Conservation (phyloP, 2,797 vertebrate species). For the Anguilla megastoma region DNA sequence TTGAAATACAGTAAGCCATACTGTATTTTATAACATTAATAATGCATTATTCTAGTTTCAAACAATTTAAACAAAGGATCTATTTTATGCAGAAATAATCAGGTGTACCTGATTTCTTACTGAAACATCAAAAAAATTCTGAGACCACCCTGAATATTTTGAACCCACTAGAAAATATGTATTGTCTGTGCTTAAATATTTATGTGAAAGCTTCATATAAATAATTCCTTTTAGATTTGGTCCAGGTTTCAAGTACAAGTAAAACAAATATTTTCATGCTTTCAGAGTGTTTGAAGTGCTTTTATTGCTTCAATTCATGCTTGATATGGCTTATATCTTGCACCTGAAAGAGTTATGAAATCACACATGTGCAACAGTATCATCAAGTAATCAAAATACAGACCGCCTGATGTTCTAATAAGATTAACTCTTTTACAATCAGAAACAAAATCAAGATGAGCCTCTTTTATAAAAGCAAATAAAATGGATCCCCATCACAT, state of each 20-base stretch:
- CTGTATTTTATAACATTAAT: neutral
- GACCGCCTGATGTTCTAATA: neutral
- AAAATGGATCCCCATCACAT: neutral
- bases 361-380: neutral
- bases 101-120: neutral
- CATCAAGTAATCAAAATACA: neutral
- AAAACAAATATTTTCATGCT: neutral
- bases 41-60: neutral
- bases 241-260: neutral
- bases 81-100: neutral
- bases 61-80: neutral
- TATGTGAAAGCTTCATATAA: neutral
- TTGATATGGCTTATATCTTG: neutral
- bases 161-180: neutral
- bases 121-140: neutral
- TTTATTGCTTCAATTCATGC: neutral
- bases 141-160: neutral
- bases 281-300: neutral
- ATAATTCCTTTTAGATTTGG: neutral
- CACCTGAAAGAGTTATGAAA: neutral
- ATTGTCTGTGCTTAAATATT: neutral
- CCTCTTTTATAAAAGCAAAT: neutral
- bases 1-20: neutral
- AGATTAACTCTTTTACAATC: neutral
- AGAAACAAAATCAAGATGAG: neutral